Evolutionary conservation across 2,113 vertebrate genomes (phyloP).

Genomic region (Trematomus loennbergii): DNA sequence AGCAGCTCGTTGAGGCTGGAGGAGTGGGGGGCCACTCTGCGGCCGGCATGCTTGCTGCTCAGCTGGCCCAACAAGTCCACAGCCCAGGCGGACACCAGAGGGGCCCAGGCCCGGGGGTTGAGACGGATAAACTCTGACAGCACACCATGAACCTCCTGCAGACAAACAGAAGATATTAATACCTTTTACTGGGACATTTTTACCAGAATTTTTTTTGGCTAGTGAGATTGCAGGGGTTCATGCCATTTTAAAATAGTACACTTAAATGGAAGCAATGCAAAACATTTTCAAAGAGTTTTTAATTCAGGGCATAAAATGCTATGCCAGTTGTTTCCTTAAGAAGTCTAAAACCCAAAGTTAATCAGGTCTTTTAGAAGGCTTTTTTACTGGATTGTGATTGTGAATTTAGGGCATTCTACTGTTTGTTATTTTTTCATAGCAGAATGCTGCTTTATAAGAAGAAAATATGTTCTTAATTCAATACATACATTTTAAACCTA

Average conservation of each 20-base stretch:
- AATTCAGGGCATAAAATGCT: no score
- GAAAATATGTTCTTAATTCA: no score
- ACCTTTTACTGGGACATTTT: background rate
- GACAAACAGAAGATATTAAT: slow-evolving; percentile 16
- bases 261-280: background rate
- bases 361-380: no score
- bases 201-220: background rate
- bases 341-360: no score
- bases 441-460: no score
- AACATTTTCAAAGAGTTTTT: no score
- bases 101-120: slow-evolving; percentile 93
- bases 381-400: no score
- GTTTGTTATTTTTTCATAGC: no score
- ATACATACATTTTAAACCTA: no score
- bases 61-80: slow-evolving; percentile 95
- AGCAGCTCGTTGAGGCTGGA: slow-evolving; percentile 93
- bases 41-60: slow-evolving; percentile 91
- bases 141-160: slow-evolving; percentile 87
- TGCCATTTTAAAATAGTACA: background rate
- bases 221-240: background rate
- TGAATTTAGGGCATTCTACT: no score
- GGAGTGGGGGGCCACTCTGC: slow-evolving; percentile 89
- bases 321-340: no score
- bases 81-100: slow-evolving; percentile 91
- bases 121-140: slow-evolving; percentile 88